phyloP scores from a whole-genome alignment of 2,888 invertebrate genomes.

The Perizoma flavofasciatum region DNA sequence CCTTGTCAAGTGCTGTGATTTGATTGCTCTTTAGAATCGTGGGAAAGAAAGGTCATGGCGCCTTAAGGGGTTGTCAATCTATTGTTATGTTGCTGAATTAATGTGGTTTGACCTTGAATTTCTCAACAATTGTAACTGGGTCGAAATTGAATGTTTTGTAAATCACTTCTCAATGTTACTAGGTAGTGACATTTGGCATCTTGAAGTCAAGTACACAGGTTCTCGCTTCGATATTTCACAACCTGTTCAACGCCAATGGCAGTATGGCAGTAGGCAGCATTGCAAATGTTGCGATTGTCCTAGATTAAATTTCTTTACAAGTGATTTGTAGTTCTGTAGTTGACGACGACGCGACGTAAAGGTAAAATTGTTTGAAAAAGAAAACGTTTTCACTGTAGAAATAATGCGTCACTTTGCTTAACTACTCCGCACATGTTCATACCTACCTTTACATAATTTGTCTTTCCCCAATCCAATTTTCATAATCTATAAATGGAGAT shows the following conservation, averaged over 20 bases:
- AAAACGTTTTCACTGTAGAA: too few species aligned
- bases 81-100: constrained; percentile 33
- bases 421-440: too few species aligned
- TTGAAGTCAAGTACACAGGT: constrained; percentile 57
- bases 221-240: constrained; percentile 61
- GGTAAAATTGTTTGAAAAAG: too few species aligned
- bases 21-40: constrained; percentile 43
- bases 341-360: too few species aligned
- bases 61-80: constrained; percentile 48
- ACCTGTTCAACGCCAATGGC: constrained; percentile 44
- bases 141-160: constrained; percentile 65
- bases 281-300: constrained; percentile 47
- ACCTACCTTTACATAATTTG: too few species aligned
- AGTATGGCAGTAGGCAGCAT: constrained; percentile 43
- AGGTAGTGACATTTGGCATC: constrained; percentile 68
- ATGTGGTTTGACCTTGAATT: constrained; percentile 62
- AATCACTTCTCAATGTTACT: constrained; percentile 49
- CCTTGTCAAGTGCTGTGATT: constrained; percentile 35
- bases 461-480: too few species aligned
- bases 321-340: not conserved
- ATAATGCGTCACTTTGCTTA: too few species aligned
- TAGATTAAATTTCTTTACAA: constrained; percentile 20
- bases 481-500: too few species aligned
- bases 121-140: constrained; percentile 63
- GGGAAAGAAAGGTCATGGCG: constrained; percentile 47